Evolutionary conservation across 92 coral and sea anemone genomes (phyloP).

Genomic region (Phenganax marumi): DNA sequence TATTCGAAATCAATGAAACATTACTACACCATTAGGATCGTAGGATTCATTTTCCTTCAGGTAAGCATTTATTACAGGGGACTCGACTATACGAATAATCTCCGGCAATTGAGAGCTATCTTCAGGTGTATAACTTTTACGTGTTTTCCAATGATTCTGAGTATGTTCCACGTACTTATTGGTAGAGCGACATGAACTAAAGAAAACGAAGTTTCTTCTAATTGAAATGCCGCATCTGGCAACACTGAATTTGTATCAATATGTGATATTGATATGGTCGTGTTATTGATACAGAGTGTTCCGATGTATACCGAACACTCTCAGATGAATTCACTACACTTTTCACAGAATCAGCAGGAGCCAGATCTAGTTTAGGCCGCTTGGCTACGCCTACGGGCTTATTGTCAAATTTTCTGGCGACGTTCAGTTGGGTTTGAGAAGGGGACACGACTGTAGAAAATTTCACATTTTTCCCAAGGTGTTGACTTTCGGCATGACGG

Average conservation of each 20-base stretch:
- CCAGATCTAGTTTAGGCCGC: not conserved
- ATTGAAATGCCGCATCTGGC: not conserved
- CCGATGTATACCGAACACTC: not conserved
- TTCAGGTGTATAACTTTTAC: not conserved
- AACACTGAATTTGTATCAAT: constrained; percentile 3
- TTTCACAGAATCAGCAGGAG: constrained; percentile 4
- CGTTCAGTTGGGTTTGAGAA: constrained; percentile 1
- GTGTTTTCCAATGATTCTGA: not conserved
- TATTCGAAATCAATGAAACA: not conserved
- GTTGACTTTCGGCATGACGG: not conserved
- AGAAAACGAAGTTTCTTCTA: not conserved
- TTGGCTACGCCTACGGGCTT: not conserved
- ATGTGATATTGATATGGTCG: not conserved
- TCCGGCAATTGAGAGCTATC: not conserved
- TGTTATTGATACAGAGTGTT: not conserved
- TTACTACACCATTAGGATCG: not conserved
- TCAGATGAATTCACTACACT: not conserved
- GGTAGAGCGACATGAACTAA: not conserved
- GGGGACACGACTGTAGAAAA: not conserved
- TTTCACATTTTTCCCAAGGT: not conserved
- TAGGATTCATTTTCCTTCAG: not conserved
- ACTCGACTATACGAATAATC: not conserved
- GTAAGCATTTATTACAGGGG: not conserved
- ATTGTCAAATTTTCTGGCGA: not conserved
- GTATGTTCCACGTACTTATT: not conserved